Evolutionary conservation across 2,113 vertebrate genomes (phyloP).

Genomic region (Silurus asotus): DNA sequence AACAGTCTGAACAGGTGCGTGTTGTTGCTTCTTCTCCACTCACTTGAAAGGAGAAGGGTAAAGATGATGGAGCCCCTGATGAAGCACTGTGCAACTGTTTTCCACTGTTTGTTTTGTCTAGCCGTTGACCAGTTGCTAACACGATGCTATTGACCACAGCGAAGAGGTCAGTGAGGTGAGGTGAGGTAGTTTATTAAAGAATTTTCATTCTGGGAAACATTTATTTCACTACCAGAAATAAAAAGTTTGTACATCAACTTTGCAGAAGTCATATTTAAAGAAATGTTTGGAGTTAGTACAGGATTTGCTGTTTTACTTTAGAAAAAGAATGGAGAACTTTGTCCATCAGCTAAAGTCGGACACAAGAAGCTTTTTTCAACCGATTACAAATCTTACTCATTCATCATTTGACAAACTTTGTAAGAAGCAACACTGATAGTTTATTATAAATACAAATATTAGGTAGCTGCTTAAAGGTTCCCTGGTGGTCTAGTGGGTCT

Average conservation of each 20-base stretch:
- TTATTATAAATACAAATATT: not conserved
- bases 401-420: not conserved
- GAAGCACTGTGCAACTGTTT: not conserved
- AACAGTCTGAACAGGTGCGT: constrained; percentile 25
- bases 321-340: not conserved
- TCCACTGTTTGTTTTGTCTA: not conserved
- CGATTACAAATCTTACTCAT: not conserved
- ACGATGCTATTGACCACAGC: not conserved
- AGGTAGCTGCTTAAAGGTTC: not conserved
- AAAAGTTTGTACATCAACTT: too few species aligned
- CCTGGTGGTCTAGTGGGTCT: too few species aligned
- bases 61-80: not conserved
- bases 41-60: not conserved
- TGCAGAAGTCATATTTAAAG: too few species aligned
- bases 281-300: too few species aligned
- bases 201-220: too few species aligned
- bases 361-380: not conserved
- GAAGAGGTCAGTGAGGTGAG: not conserved
- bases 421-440: not conserved
- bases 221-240: too few species aligned
- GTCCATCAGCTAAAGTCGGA: not conserved
- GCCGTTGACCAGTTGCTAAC: not conserved
- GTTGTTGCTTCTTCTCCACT: constrained; percentile 6
- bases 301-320: too few species aligned
- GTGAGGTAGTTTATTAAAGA: too few species aligned